Evolutionary conservation across 2,888 invertebrate species (phyloP).

Genomic region (Ptychoptera albimana): DNA sequence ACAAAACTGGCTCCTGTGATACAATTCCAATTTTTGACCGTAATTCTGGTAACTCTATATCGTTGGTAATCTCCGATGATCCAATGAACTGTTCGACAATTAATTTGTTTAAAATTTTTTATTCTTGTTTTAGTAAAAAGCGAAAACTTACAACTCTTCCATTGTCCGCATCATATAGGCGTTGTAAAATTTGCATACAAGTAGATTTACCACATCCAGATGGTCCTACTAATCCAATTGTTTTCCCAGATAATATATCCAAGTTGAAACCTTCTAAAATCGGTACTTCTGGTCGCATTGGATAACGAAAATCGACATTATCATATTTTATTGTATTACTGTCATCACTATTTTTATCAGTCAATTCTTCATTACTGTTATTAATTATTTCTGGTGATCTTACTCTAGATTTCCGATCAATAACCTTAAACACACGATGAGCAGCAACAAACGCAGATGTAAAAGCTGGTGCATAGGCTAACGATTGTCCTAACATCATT

Average conservation of each 20-base stretch:
- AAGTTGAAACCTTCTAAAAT: slow-evolving; percentile 57
- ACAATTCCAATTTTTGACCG: slow-evolving; percentile 65
- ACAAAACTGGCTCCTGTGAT: slow-evolving; percentile 73
- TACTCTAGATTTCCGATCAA: slow-evolving; percentile 43
- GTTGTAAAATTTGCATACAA: slow-evolving; percentile 59
- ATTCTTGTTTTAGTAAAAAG: background rate
- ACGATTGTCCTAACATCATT: slow-evolving; percentile 64
- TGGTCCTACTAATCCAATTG: slow-evolving; percentile 56
- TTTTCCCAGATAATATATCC: slow-evolving; percentile 48
- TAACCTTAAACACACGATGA: slow-evolving; percentile 46
- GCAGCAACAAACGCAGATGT: slow-evolving; percentile 57
- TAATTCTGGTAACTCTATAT: slow-evolving; percentile 48
- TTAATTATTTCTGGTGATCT: slow-evolving; percentile 25
- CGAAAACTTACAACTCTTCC: slow-evolving; percentile 38
- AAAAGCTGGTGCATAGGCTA: slow-evolving; percentile 64
- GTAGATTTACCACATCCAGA: slow-evolving; percentile 74
- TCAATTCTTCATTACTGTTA: background rate
- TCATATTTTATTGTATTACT: slow-evolving; percentile 41
- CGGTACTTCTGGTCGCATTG: slow-evolving; percentile 55
- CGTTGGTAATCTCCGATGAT: slow-evolving; percentile 37
- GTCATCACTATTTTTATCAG: slow-evolving; percentile 9
- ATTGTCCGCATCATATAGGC: slow-evolving; percentile 60
- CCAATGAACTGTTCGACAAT: slow-evolving; percentile 26
- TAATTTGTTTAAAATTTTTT: slow-evolving; percentile 30
- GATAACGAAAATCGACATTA: slow-evolving; percentile 63